Evolutionary conservation across 35 echinoderm and acorn worm species (phyloP), one percentile per base, ranked within the genome.

Genomic region (Acanthaster planci): DNA sequence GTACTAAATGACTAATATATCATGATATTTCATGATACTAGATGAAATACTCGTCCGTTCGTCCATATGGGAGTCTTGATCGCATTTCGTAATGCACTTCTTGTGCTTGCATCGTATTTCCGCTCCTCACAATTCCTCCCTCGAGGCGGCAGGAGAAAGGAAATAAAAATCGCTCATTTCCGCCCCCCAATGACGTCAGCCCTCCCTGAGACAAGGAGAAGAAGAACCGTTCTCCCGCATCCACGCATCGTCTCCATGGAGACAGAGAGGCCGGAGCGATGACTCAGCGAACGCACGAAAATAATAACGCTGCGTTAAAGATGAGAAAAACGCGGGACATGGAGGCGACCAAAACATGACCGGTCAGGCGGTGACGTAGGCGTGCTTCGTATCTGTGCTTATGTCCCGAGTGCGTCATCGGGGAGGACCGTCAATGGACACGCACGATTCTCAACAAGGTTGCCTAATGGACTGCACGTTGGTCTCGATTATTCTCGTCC

Each of bases 341-440:
- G 14, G 23, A 72, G 26, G 34, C 64, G 23, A 29, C 64, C 64
- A 72, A 35, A 72, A 72, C 34, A 72, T 72, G 64, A 72, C 64
- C 64, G 64, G 64, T 72, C 64, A 72, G 7, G 64, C 15, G 23
- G 64, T 72, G 64, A 72, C 64, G 64, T 72, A 72, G 23, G 34
- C 64, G 29, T 2, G 60, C 8, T 72, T 47, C 4, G 42, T 47
- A 6, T 6, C 42, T 47, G 12, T 47, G 42, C n/a, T n/a, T n/a
- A n/a, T 47, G 42, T 12, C 4, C 12, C 42, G 42, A 12, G 42
- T 47, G 42, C 42, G 42, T 47, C 42, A 47, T 47, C 12, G 42
- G 42, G 42, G 42, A 47, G 12, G 12, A 47, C 42, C 12, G 12
- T 47, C 42, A 47, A 47, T 47, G n/a, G n/a, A n/a, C n/a, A n/a